These are phyloP conservation scores for Grus americana DNA, from an alignment of 2,113 vertebrate genomes.

Conservation along the genomic window DNA sequence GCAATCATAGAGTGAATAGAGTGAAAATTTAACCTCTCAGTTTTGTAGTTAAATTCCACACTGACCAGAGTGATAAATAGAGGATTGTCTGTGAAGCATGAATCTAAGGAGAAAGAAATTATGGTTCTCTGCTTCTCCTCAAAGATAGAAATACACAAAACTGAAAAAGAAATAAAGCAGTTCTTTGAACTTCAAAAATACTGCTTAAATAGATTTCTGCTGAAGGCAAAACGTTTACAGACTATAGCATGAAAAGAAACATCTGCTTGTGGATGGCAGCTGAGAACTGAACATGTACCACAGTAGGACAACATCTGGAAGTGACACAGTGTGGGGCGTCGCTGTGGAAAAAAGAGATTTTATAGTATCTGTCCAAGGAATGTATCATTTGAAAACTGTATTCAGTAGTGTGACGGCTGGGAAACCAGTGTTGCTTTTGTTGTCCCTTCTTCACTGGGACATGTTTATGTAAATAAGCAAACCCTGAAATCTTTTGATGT, in stretches of 20 bases:
- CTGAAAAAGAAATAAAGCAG: not conserved
- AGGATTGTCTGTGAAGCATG: not conserved
- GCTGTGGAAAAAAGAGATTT: not conserved
- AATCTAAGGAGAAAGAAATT: not conserved
- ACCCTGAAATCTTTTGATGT: not conserved
- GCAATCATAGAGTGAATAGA: not conserved
- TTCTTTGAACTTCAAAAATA: constrained; percentile 32
- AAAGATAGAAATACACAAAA: not conserved
- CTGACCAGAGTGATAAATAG: not conserved
- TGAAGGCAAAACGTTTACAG: not conserved
- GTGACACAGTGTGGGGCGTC: not conserved
- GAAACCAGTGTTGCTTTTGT: not conserved
- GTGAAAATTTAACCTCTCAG: not conserved
- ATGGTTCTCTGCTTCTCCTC: not conserved
- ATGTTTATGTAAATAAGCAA: not conserved
- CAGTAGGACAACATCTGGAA: not conserved
- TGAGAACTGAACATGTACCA: not conserved
- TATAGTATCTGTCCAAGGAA: not conserved
- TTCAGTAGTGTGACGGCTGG: not conserved
- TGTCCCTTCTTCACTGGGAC: not conserved
- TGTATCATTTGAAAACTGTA: not conserved
- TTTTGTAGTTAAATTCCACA: not conserved
- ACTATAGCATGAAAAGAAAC: not conserved
- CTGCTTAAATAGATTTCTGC: not conserved
- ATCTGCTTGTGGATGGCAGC: not conserved